Evolutionary conservation across 1,140 invertebrate species (phyloP), one percentile per base, ranked within the genome.

Genomic region (Ganaspis sp.): DNA sequence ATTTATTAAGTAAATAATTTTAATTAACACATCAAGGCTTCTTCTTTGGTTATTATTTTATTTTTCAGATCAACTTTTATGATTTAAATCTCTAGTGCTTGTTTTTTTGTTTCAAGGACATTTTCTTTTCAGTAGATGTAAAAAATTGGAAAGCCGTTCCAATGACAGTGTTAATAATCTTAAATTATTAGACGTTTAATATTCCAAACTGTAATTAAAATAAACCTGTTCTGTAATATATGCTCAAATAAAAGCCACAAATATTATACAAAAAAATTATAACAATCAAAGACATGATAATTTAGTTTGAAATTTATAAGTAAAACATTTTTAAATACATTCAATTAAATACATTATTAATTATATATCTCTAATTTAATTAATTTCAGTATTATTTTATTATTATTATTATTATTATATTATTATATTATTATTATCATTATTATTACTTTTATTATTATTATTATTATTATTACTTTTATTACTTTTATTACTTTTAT

Each of bases 211-310:
- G 17, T 69, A 9, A 70, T 70, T 72, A 42, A 21, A 72, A 21
- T 8, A 72, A 23, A 37, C 29, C 4, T 73, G 21, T 73, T 53
- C 53, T 73, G 53, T 53, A 73, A 54, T 73, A 54, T 53, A 37
- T 73, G 1, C 23, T 29, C 1, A 45, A 72, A 45, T 70, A 26
- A 69, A 1, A 11, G 6, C 29, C 9, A 12, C 58, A 29, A 69
- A 21, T n/a, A n/a, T n/a, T n/a, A n/a, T n/a, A n/a, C n/a, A n/a
- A n/a, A n/a, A n/a, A 23, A 19, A 4, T 53, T 21, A 53, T 17
- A 17, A n/a, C n/a, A n/a, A n/a, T n/a, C n/a, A n/a, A n/a, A n/a
- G n/a, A n/a, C n/a, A n/a, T n/a, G n/a, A n/a, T n/a, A n/a, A n/a
- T n/a, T n/a, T n/a, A n/a, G n/a, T n/a, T n/a, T n/a, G n/a, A n/a